Evolutionary conservation across 2,797 vertebrate genomes (phyloP).

Genomic region (Danio jaintianensis): DNA sequence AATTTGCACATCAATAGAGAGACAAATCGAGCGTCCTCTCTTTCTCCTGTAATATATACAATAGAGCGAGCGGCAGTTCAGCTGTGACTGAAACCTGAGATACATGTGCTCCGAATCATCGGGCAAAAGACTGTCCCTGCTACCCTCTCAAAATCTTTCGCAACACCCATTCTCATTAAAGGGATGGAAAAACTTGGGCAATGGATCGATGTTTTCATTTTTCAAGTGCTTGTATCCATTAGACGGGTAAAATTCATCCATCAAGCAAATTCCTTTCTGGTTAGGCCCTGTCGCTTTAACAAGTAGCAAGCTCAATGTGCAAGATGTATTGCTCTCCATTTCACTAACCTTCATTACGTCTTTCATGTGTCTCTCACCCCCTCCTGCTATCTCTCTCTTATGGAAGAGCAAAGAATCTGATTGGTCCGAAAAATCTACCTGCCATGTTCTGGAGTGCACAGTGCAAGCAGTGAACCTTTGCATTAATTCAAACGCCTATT

Average conservation of each 20-base stretch:
- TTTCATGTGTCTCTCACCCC: conserved; percentile 56
- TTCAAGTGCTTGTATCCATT: conserved; percentile 67
- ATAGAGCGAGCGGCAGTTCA: conserved; percentile 50
- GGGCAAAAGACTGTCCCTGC: conserved; percentile 31
- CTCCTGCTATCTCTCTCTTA: conserved; percentile 29
- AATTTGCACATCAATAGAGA: conserved; percentile 55
- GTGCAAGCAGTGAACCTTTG: conserved; percentile 10
- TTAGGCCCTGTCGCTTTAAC: conserved; percentile 65
- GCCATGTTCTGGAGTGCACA: conserved; percentile 22
- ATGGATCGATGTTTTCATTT: conserved; percentile 67
- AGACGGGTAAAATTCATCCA: conserved; percentile 66
- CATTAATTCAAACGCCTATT: conserved; percentile 40
- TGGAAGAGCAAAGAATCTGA: conserved; percentile 16
- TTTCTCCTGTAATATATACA: conserved; percentile 53
- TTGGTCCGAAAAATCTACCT: conserved; percentile 41
- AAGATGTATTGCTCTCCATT: conserved; percentile 62
- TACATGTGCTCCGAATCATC: conserved; percentile 39
- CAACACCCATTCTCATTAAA: conserved; percentile 64
- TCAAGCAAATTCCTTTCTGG: conserved; percentile 64
- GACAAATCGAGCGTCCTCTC: conserved; percentile 47
- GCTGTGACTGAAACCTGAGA: conserved; percentile 53
- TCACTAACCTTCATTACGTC: conserved; percentile 64
- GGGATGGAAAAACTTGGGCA: conserved; percentile 62
- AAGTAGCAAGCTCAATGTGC: conserved; percentile 63
- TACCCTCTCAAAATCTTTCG: conserved; percentile 49